Evolutionary conservation across 2,888 invertebrate species (phyloP).

Genomic region (Zaprionus obscuricornis): DNA sequence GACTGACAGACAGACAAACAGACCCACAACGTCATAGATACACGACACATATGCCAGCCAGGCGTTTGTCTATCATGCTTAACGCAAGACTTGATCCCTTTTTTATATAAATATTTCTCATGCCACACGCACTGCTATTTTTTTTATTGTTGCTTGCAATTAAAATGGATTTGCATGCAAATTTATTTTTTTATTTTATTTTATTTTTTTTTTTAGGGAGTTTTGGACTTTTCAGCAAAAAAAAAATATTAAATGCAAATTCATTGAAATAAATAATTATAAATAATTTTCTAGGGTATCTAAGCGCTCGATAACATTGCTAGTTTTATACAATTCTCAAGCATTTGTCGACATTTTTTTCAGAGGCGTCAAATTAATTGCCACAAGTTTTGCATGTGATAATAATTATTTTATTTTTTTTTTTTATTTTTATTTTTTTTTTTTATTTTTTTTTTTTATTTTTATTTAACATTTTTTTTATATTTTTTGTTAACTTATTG

Average conservation of each 20-base stretch:
- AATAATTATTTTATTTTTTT: conserved; percentile 26
- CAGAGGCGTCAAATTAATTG: conserved; percentile 69
- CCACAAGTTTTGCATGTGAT: conserved; percentile 46
- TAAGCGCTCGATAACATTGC: no score
- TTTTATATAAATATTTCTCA: conserved; percentile 62
- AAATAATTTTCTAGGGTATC: no score
- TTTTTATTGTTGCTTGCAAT: conserved; percentile 59
- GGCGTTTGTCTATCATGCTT: conserved; percentile 29
- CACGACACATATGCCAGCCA: conserved; percentile 52
- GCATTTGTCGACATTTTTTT: conserved; percentile 34
- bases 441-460: no score
- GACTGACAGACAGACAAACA: conserved; percentile 5
- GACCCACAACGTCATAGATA: conserved; percentile 41
- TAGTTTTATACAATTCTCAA: conserved; percentile 26
- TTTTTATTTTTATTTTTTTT: conserved; percentile 15
- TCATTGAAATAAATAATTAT: no score
- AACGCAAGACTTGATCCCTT: conserved; percentile 70
- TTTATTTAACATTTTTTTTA: no score
- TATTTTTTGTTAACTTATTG: no score
- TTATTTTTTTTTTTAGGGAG: not conserved
- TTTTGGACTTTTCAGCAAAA: no score
- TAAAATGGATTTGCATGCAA: conserved; percentile 43
- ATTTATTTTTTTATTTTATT: conserved; percentile 20
- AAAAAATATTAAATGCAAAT: no score
- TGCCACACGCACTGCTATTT: conserved; percentile 70